Evolutionary conservation across 1,140 invertebrate genomes (phyloP).

Genomic region (Ephestia elutella): DNA sequence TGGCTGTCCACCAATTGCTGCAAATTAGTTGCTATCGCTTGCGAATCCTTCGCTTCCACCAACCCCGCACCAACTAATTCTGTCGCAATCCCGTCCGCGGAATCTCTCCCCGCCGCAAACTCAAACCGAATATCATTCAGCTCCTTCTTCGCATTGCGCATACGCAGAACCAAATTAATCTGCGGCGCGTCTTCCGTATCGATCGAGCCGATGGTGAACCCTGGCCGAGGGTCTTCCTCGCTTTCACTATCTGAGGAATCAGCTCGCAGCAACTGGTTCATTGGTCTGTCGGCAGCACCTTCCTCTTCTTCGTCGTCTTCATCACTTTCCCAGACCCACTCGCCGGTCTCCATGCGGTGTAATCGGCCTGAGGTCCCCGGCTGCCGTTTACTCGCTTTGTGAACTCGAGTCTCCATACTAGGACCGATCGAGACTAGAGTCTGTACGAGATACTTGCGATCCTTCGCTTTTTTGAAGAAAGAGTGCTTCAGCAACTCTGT

Average conservation of each 20-base stretch:
- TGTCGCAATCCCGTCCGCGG: slow-evolving; percentile 94
- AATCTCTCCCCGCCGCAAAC: slow-evolving; percentile 96
- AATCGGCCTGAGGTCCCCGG: slow-evolving; percentile 93
- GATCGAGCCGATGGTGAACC: slow-evolving; percentile 56
- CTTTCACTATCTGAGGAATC: slow-evolving; percentile 76
- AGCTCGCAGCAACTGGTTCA: slow-evolving; percentile 74
- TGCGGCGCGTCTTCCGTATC: slow-evolving; percentile 45
- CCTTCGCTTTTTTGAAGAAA: slow-evolving; percentile 99
- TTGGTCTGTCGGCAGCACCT: slow-evolving; percentile 67
- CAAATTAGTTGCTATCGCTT: slow-evolving; percentile 92
- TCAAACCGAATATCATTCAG: slow-evolving; percentile 99
- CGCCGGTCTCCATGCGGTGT: slow-evolving; percentile 95
- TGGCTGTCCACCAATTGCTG: slow-evolving; percentile 83
- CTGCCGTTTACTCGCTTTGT: slow-evolving; percentile 89
- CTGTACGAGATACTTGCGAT: slow-evolving; percentile 94
- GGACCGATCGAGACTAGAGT: slow-evolving; percentile 90
- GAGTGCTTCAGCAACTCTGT: slow-evolving; percentile 98
- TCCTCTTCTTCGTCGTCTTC: slow-evolving; percentile 74
- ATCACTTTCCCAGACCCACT: slow-evolving; percentile 98
- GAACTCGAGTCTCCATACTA: slow-evolving; percentile 90
- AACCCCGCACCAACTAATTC: slow-evolving; percentile 96
- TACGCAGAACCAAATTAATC: slow-evolving; percentile 59
- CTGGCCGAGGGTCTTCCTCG: slow-evolving; percentile 46
- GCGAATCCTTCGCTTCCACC: slow-evolving; percentile 92
- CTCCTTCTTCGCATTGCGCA: slow-evolving; percentile 89